Evolutionary conservation across 2,113 vertebrate genomes (phyloP).

Genomic region (Dipodomys stephensi): DNA sequence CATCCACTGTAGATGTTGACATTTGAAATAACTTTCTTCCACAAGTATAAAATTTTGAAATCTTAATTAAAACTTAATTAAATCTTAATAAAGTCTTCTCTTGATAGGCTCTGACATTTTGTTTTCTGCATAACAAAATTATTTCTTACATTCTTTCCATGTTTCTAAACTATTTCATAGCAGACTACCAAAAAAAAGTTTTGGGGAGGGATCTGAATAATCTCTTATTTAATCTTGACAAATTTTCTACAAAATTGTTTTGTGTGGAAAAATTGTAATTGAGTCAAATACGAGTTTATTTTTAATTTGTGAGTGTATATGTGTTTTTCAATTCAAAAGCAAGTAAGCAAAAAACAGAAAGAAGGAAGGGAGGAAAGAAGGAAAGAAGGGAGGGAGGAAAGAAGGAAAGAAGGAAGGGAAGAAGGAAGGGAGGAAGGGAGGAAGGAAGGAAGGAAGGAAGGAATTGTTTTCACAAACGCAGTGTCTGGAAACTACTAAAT

Average conservation of each 20-base stretch:
- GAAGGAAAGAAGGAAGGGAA: not conserved
- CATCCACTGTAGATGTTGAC: not conserved
- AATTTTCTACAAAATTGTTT: constrained; percentile 3
- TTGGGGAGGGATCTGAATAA: constrained; percentile 4
- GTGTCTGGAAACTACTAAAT: constrained; percentile 35
- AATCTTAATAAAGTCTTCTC: not conserved
- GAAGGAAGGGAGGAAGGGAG: too few species aligned
- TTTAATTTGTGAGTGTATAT: not conserved
- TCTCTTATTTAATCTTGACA: not conserved
- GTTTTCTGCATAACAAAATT: constrained; percentile 39
- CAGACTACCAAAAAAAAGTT: not conserved
- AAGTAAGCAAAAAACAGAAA: not conserved
- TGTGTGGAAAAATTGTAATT: not conserved
- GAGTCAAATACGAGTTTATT: not conserved
- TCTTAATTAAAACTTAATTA: too few species aligned
- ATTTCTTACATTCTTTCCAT: constrained; percentile 44
- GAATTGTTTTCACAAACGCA: not conserved
- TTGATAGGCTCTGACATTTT: constrained; percentile 35
- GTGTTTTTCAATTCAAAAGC: not conserved
- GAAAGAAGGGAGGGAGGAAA: not conserved
- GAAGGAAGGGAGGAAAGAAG: not conserved
- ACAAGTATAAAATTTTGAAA: constrained; percentile 23
- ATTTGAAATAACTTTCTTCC: constrained; percentile 60
- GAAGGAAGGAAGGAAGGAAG: not conserved
- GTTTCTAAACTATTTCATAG: constrained; percentile 54